A percentile compares a stretch with the other conserved stretches of the same genome.
phyloP scores from a whole-genome alignment of 2,797 vertebrate species.

The Malacoraja senta region DNA sequence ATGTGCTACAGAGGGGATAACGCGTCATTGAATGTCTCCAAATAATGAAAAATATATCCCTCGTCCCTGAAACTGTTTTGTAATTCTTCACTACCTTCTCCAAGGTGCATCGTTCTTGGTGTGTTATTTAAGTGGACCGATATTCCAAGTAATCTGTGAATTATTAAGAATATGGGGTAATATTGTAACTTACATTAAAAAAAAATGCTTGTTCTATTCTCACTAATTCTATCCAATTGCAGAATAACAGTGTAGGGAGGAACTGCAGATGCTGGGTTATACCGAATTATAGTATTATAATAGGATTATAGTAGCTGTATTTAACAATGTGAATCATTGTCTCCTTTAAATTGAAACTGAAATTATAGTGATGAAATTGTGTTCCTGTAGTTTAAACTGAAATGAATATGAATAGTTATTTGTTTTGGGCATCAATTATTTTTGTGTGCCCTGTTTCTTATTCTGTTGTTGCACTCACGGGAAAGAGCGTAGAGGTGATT shows the following conservation, averaged over 20 bases:
- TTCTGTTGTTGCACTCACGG: not conserved
- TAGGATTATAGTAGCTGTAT: not conserved
- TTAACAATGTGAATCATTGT: not conserved
- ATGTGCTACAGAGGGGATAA: not conserved
- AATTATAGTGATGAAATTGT: not conserved
- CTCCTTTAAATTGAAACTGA: not conserved
- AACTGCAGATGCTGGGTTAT: no score
- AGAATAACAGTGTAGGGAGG: no score
- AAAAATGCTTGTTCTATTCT: not conserved
- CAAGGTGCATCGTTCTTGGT: not conserved
- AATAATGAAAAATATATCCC: not conserved
- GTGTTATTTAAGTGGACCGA: not conserved
- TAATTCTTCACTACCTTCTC: not conserved
- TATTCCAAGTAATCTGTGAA: no score
- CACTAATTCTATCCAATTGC: not conserved
- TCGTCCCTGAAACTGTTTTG: not conserved
- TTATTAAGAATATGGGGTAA: no score
- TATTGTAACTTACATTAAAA: not conserved
- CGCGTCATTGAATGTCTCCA: not conserved
- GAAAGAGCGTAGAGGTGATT: no score
- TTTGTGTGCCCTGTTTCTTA: not conserved
- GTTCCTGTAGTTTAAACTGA: not conserved
- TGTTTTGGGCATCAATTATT: not conserved
- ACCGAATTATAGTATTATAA: no score
- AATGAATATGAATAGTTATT: not conserved